phyloP scores from a whole-genome alignment of 2,888 invertebrate species.

The Blomia tropicalis region DNA sequence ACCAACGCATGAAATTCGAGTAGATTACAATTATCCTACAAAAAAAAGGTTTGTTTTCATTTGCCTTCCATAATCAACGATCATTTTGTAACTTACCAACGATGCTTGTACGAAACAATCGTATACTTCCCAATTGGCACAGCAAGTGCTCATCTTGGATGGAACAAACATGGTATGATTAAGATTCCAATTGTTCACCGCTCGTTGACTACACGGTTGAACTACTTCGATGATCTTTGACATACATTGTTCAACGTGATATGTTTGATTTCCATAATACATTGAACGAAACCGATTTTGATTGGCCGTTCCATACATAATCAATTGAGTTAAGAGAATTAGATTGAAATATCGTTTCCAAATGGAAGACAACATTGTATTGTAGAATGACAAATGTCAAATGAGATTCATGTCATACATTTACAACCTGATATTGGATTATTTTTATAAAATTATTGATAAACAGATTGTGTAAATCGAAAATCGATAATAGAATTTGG shows the following conservation, averaged over 20 bases:
- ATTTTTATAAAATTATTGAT: too few relatives aligned
- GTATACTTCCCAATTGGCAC: slow-evolving; percentile 15
- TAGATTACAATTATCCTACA: not conserved
- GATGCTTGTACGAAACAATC: slow-evolving; percentile 6
- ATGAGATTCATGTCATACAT: too few relatives aligned
- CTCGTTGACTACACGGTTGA: slow-evolving; percentile 11
- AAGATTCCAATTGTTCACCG: slow-evolving; percentile 8
- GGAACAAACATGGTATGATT: slow-evolving; percentile 9
- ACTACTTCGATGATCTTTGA: not conserved
- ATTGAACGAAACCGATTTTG: too few relatives aligned
- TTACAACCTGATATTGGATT: too few relatives aligned
- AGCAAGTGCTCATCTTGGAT: slow-evolving; percentile 2
- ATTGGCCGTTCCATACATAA: too few relatives aligned
- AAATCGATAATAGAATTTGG: too few relatives aligned
- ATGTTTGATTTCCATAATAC: not conserved
- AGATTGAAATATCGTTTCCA: not conserved
- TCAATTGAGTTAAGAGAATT: too few relatives aligned
- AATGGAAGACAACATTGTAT: not conserved
- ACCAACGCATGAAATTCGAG: slow-evolving; percentile 12
- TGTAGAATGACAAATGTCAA: too few relatives aligned
- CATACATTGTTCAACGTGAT: slow-evolving; percentile 1
- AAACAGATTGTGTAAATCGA: too few relatives aligned
- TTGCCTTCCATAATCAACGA: not conserved
- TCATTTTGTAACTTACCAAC: not conserved
- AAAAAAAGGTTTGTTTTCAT: not conserved